A percentile compares a stretch with the other conserved stretches of the same genome.
Evolutionary conservation across 2,797 vertebrate species (phyloP).

Genomic region (Podarcis siculus): DNA sequence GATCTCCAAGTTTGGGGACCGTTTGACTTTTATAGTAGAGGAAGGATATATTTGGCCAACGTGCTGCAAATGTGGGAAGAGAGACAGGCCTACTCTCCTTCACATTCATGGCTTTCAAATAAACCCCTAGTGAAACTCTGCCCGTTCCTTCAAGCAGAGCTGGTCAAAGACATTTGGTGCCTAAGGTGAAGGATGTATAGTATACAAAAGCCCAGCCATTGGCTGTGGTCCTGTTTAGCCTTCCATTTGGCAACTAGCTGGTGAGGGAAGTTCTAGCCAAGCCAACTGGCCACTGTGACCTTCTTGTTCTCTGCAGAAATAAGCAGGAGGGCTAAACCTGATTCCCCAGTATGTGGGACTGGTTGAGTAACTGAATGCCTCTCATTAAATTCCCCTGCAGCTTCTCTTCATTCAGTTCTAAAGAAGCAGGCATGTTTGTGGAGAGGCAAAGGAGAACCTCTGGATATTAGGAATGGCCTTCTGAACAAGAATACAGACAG

Average conservation of each 20-base stretch:
- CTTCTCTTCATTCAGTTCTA: conserved; percentile 46
- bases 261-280: not conserved
- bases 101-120: not conserved
- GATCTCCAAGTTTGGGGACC: not conserved
- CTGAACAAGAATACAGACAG: rapidly evolving
- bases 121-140: not conserved
- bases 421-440: conserved; percentile 24
- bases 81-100: not conserved
- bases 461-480: conserved; percentile 5
- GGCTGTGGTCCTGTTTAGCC: not conserved
- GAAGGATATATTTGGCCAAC: not conserved
- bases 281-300: no score
- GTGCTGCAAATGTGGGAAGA: not conserved
- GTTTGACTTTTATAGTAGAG: not conserved
- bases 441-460: not conserved
- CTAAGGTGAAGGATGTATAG: not conserved
- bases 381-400: conserved; percentile 48
- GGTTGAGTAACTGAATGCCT: not conserved
- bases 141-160: not conserved
- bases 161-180: not conserved
- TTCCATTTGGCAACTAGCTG: not conserved
- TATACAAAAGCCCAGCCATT: not conserved
- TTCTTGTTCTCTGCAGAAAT: not conserved
- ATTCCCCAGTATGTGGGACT: not conserved
- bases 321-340: not conserved